Base-by-base conservation (phyloP, 2,888 invertebrate genomes). In the Harpalus rufipes region DNA sequence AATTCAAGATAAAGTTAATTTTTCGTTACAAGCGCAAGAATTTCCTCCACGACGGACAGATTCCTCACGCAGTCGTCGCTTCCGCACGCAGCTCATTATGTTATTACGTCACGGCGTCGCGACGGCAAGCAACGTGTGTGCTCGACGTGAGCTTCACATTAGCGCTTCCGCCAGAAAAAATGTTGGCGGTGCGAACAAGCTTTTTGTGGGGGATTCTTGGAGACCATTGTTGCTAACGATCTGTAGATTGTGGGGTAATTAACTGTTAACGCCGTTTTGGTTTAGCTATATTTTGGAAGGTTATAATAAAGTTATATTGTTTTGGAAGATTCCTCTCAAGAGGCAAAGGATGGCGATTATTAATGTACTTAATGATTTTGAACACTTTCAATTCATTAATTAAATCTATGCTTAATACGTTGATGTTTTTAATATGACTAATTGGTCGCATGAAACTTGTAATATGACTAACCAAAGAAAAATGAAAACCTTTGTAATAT, bases 1-100 rank as follows among this genome's bases (percentile, higher is more conserved):
- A 88, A 88, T 88, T 88, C 87, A 84, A 88, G 87, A 88, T 87
- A 87, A 87, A 88, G 87, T 87, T 87, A 88, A 88, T 88, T 88
- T 88, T 87, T 87, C 87, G 85, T 84, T 84, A 84, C 86, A 86
- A 85, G 86, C 87, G 86, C 85, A 86, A 86, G 86, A 86, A 82
- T 87, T 86, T 84, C 86, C 86, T 86, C 85, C 85, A 86, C 85
- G 85, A 41, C 86, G 79, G 83, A 86, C 86, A 86, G 86, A 87
- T 87, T 87, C 86, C 87, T 87, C 87, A 87, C 87, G 86, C 86
- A 86, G 83, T 76, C 76, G 68, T 85, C 68, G 81, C 85, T 86
- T 87, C 68, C 81, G 63, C 68, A 82, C 58, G 68, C 72, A 72
- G 72, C 76, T 83, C 83, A 83, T 83, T 83, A 83, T 51, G 59